phyloP scores from a whole-genome alignment of 2,797 vertebrate genomes.

The Dryobates pubescens region DNA sequence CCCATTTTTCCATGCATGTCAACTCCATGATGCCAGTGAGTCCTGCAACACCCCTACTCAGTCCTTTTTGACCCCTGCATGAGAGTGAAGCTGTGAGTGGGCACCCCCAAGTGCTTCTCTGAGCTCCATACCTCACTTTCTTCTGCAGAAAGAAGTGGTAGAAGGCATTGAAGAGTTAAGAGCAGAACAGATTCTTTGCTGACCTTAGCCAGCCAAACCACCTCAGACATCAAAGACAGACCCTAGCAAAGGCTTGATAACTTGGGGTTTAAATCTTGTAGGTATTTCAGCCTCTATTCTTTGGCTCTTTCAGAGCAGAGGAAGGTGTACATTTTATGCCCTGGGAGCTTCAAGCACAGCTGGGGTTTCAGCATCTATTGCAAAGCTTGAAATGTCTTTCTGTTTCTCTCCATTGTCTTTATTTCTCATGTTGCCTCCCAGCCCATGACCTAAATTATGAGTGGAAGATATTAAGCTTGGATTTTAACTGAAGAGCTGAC shows the following conservation, averaged over 20 bases:
- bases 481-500: constrained; percentile 22
- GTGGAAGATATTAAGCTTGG: constrained; percentile 24
- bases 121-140: accelerated
- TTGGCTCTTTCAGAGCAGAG: not conserved
- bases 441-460: constrained; percentile 19
- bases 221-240: not conserved
- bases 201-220: not conserved
- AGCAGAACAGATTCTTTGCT: not conserved
- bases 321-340: not conserved
- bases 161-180: not conserved
- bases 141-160: not conserved
- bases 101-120: not conserved
- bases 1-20: not conserved
- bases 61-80: not conserved
- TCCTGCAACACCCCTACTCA: not conserved
- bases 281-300: not conserved
- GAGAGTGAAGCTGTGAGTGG: not conserved
- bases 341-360: not conserved
- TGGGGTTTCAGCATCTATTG: not conserved
- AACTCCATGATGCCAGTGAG: not conserved
- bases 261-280: not conserved
- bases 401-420: not conserved
- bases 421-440: not conserved
- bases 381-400: not conserved
- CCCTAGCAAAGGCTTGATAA: not conserved